A percentile compares a stretch with the other conserved stretches of the same genome.
Evolutionary conservation across 2,113 vertebrate genomes (phyloP).

Genomic region (Rhea americana): DNA sequence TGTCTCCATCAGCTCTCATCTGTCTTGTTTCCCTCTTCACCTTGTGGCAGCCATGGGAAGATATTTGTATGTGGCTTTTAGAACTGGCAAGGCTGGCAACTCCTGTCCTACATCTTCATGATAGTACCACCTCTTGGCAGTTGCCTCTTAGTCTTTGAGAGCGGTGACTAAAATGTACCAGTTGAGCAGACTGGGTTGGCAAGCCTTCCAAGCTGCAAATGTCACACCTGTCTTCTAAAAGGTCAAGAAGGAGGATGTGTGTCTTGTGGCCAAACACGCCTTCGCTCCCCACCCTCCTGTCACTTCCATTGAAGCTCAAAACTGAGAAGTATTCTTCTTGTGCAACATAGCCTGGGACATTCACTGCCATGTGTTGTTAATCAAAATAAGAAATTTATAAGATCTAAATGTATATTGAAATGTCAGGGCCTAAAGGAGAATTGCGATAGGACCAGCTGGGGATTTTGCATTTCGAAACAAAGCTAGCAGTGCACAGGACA

Average conservation of each 20-base stretch:
- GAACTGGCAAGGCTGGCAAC: neutral
- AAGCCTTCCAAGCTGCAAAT: neutral
- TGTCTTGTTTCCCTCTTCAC: neutral
- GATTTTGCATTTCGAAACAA: neutral
- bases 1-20: neutral
- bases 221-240: accelerated
- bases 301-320: accelerated
- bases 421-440: neutral
- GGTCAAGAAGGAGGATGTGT: accelerated
- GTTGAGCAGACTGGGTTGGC: neutral
- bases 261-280: neutral
- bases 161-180: neutral
- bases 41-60: neutral
- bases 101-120: neutral
- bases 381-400: neutral
- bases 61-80: accelerated
- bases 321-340: neutral
- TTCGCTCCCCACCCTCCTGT: neutral
- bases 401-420: neutral
- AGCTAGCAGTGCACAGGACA: neutral
- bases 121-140: neutral
- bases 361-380: neutral
- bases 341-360: neutral
- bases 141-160: neutral
- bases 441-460: accelerated